Conservation (phyloP, 2,888 invertebrate genomes). For the Plagodis dolabraria region DNA sequence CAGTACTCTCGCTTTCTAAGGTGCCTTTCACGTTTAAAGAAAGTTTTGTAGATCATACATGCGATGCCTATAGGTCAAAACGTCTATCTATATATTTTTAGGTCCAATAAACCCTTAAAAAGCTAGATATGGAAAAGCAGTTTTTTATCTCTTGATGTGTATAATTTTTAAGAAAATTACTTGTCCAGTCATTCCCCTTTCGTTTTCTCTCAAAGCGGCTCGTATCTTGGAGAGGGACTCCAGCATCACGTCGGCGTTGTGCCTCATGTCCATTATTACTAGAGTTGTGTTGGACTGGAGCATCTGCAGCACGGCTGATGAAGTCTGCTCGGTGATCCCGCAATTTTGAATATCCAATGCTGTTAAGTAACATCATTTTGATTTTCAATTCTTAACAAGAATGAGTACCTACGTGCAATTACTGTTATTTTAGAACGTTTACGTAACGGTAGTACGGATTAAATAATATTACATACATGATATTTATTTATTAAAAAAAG, state of each 20-base stretch:
- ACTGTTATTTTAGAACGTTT: no score
- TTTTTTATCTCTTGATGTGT: no score
- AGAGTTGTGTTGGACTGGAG: slow-evolving; percentile 87
- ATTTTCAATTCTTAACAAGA: no score
- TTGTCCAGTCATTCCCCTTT: slow-evolving; percentile 77
- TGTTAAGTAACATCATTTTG: slow-evolving; percentile 32
- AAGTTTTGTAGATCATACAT: no score
- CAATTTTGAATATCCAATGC: slow-evolving; percentile 91
- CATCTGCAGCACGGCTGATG: slow-evolving; percentile 83
- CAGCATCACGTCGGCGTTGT: slow-evolving; percentile 82
- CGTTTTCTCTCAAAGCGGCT: slow-evolving; percentile 72
- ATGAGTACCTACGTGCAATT: no score
- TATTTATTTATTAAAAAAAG: no score
- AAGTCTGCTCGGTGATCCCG: slow-evolving; percentile 87
- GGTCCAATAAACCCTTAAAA: slow-evolving; percentile 2
- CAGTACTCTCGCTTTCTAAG: no score
- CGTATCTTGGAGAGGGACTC: slow-evolving; percentile 77
- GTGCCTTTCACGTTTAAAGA: no score
- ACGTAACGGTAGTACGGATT: no score
- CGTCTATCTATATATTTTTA: no score
- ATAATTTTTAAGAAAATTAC: slow-evolving; percentile 31
- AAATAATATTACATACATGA: no score
- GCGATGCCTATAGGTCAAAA: no score
- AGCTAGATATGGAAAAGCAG: neutral
- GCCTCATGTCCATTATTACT: slow-evolving; percentile 88